Conservation (phyloP, 2,888 invertebrate species). For the Thymelicus sylvestris region DNA sequence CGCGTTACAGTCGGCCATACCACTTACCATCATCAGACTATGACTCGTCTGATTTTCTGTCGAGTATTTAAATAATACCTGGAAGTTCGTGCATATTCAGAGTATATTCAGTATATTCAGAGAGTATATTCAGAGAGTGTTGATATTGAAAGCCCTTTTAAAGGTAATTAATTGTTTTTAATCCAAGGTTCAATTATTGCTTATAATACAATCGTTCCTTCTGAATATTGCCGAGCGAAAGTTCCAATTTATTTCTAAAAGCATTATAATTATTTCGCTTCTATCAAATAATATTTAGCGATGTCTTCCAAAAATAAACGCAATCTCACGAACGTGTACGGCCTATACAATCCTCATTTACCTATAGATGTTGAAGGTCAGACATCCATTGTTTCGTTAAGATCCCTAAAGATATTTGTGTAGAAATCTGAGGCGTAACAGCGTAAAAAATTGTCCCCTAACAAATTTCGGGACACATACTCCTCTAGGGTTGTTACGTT, state of each 20-base stretch:
- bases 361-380: conserved; percentile 32
- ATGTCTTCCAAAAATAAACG: conserved; percentile 1
- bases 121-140: too few relatives aligned
- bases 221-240: too few relatives aligned
- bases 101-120: too few relatives aligned
- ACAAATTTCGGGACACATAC: conserved; percentile 45
- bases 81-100: too few relatives aligned
- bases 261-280: background rate
- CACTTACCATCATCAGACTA: too few relatives aligned
- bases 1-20: too few relatives aligned
- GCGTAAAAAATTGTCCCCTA: conserved; percentile 45
- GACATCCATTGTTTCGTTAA: conserved; percentile 34
- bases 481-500: conserved; percentile 12
- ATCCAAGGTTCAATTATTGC: too few relatives aligned
- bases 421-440: conserved; percentile 42
- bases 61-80: too few relatives aligned
- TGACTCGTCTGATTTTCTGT: too few relatives aligned
- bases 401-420: conserved; percentile 37
- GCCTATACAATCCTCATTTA: conserved; percentile 31
- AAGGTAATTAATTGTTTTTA: too few relatives aligned
- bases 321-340: conserved; percentile 7
- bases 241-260: too few relatives aligned
- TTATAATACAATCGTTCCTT: conserved; percentile 9
- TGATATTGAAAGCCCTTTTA: too few relatives aligned
- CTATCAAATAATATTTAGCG: background rate